Evolutionary conservation across 2,797 vertebrate genomes (phyloP).

Genomic region (Eptatretus atami): DNA sequence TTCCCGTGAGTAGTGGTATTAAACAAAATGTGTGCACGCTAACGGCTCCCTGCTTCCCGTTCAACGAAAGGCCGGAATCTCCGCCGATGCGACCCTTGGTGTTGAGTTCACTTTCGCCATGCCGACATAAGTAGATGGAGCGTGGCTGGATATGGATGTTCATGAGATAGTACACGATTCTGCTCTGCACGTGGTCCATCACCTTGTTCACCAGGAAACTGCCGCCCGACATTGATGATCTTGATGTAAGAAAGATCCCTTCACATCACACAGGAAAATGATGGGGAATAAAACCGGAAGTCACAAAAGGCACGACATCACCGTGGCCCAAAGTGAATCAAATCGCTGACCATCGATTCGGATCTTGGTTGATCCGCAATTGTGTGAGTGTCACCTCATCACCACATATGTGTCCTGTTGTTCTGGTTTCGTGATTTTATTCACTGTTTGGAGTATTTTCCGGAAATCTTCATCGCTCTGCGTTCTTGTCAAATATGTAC

Average conservation of each 20-base stretch:
- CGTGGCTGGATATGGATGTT: conserved; percentile 58
- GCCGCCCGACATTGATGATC: conserved; percentile 51
- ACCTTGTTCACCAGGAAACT: conserved; percentile 53
- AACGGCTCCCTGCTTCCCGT: conserved; percentile 19
- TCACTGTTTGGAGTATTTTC: too few species aligned
- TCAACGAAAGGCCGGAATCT: conserved; percentile 29
- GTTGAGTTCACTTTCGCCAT: conserved; percentile 63
- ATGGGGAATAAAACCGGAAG: too few species aligned
- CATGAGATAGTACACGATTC: conserved; percentile 66
- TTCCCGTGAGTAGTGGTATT: too few species aligned
- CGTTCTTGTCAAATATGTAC: too few species aligned
- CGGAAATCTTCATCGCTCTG: too few species aligned
- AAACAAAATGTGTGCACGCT: neutral
- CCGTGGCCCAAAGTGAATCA: too few species aligned
- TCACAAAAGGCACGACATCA: too few species aligned
- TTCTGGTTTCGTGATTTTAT: too few species aligned
- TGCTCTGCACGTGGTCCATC: conserved; percentile 60
- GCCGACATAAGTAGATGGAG: conserved; percentile 50
- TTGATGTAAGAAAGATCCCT: conserved; percentile 59
- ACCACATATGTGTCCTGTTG: too few species aligned
- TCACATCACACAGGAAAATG: conserved; percentile 5
- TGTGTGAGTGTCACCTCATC: too few species aligned
- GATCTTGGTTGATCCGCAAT: too few species aligned
- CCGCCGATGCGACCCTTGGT: conserved; percentile 40
- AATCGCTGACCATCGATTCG: too few species aligned